A percentile compares a stretch with the other conserved stretches of the same genome.
Evolutionary conservation across 2,113 vertebrate species (phyloP).

Genomic region (Ia io): DNA sequence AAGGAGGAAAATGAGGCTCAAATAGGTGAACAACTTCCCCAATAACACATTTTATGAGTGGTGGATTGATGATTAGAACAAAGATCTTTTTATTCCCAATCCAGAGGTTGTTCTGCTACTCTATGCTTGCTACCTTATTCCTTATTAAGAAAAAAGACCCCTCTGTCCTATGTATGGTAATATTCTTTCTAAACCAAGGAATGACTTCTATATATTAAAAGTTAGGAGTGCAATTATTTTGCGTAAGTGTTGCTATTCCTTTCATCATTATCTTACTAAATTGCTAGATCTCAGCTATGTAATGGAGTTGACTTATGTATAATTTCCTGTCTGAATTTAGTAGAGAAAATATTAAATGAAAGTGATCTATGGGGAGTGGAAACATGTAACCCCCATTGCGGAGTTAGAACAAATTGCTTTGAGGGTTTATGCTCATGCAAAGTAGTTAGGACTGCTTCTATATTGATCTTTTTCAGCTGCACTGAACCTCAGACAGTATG

Average conservation of each 20-base stretch:
- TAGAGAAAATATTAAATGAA: neutral
- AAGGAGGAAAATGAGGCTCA: neutral
- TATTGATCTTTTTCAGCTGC: neutral
- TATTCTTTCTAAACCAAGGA: neutral
- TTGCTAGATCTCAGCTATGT: neutral
- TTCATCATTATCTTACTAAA: neutral
- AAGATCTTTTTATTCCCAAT: neutral
- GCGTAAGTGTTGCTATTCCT: neutral
- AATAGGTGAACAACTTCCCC: neutral
- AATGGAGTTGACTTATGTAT: neutral
- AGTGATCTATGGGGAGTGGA: neutral
- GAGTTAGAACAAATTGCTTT: neutral
- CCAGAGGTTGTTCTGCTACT: neutral
- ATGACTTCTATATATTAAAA: constrained; percentile 41
- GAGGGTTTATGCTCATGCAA: neutral
- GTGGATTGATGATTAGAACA: neutral
- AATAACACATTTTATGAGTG: neutral
- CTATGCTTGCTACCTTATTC: neutral
- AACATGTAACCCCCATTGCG: neutral
- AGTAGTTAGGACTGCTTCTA: neutral
- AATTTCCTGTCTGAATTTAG: constrained; percentile 20
- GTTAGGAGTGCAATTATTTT: constrained; percentile 47
- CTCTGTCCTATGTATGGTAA: neutral
- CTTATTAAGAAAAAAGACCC: neutral
- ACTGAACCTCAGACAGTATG: neutral